Percentiles rank a stretch among this genome's conserved stretches.
Conservation (phyloP, 2,113 vertebrate genomes). For the Setophaga coronata region DNA sequence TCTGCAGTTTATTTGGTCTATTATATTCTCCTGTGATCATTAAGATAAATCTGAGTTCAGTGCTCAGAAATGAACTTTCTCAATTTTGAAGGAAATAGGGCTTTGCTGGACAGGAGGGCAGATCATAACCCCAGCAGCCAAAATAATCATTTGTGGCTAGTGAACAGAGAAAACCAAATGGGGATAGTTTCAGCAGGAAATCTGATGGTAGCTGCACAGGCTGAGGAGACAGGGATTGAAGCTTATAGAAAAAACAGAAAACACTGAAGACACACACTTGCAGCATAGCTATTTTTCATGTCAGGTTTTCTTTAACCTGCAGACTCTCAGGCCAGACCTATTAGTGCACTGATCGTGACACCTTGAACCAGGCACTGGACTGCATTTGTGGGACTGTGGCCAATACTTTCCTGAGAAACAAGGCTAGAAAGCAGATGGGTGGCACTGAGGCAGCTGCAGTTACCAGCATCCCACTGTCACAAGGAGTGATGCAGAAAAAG, state of each 20-base stretch:
- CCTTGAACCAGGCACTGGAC: background rate
- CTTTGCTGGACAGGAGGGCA: background rate
- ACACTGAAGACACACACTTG: background rate
- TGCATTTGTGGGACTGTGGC: background rate
- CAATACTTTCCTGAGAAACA: background rate
- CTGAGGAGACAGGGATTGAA: background rate
- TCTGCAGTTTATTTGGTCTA: background rate
- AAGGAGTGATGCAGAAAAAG: background rate
- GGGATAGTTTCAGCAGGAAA: background rate
- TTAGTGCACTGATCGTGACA: background rate
- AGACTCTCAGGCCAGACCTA: background rate
- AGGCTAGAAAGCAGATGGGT: background rate
- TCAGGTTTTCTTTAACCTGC: background rate
- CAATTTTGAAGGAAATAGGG: background rate
- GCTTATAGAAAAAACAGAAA: background rate
- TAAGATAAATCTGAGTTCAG: background rate
- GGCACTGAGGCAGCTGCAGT: background rate
- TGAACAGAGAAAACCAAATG: background rate
- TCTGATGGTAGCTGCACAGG: background rate
- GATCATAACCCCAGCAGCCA: background rate
- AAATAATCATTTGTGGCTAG: background rate
- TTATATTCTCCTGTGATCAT: background rate
- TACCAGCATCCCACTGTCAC: background rate
- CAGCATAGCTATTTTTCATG: background rate
- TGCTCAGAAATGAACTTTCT: background rate